phyloP scores from a whole-genome alignment of 2,113 vertebrate genomes.

The Neopipo cinnamomea region DNA sequence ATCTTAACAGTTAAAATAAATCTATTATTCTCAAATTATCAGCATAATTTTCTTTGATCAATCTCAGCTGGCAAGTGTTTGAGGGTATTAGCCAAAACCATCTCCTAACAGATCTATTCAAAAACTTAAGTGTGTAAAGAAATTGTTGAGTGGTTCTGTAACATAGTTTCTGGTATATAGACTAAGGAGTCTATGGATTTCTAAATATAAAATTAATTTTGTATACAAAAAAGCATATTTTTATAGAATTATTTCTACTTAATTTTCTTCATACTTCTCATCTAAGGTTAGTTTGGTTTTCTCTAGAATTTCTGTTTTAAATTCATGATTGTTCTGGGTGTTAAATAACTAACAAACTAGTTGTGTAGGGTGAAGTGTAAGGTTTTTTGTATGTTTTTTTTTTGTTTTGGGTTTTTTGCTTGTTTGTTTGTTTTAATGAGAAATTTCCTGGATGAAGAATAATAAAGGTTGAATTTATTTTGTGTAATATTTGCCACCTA shows the following conservation, averaged over 20 bases:
- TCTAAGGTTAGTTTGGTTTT: background rate
- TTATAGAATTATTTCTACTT: background rate
- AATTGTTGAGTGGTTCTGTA: background rate
- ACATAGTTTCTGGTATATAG: background rate
- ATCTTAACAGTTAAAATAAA: background rate
- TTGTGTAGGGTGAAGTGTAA: background rate
- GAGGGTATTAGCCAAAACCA: background rate
- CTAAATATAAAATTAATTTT: background rate
- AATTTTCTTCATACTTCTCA: background rate
- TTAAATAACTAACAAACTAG: background rate
- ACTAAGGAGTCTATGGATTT: background rate
- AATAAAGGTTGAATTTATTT: background rate
- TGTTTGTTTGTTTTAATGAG: background rate
- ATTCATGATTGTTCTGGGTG: background rate
- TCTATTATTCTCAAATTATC: background rate
- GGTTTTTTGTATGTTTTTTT: no score
- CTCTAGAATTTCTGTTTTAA: background rate
- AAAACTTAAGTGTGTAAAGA: background rate
- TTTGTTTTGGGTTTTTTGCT: no score
- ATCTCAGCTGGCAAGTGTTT: background rate
- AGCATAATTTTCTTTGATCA: background rate
- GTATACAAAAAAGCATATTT: background rate
- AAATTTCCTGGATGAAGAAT: background rate
- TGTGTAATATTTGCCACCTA: background rate
- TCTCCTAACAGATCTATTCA: background rate